Percentiles rank a stretch among this genome's conserved stretches.
Evolutionary conservation across 2,113 vertebrate species (phyloP).

Genomic region (Etia nguti): DNA sequence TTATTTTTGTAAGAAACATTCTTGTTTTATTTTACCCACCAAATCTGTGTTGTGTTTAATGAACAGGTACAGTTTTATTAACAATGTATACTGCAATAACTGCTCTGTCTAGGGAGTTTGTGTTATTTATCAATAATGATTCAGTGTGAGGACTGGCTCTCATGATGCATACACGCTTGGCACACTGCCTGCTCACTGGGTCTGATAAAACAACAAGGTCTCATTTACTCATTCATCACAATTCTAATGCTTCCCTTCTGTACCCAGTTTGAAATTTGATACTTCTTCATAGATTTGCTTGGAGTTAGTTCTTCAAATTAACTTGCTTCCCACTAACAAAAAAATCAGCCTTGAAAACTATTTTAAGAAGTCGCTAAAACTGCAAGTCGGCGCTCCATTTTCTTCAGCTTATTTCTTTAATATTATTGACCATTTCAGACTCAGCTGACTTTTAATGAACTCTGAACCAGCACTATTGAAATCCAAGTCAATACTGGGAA

Average conservation of each 20-base stretch:
- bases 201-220: background rate
- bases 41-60: background rate
- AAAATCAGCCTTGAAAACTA: background rate
- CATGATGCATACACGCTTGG: background rate
- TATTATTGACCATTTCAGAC: constrained; percentile 71
- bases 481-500: constrained; percentile 67
- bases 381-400: constrained; percentile 13
- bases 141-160: background rate
- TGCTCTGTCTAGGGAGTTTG: background rate
- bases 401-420: constrained; percentile 58
- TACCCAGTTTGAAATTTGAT: background rate
- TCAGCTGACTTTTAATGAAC: constrained; percentile 71
- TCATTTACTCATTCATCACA: constrained; percentile 17
- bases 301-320: constrained; percentile 4
- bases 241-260: background rate
- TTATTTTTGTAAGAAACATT: background rate
- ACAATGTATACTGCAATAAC: background rate
- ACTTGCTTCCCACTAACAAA: background rate
- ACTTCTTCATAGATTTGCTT: background rate
- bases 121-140: constrained; percentile 3
- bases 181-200: background rate
- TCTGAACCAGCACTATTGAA: constrained; percentile 57
- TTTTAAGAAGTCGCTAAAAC: constrained; percentile 37
- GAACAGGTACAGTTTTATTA: background rate
- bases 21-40: background rate